Evolutionary conservation across 2,888 invertebrate genomes (phyloP).

Genomic region (Mythimna pallens): DNA sequence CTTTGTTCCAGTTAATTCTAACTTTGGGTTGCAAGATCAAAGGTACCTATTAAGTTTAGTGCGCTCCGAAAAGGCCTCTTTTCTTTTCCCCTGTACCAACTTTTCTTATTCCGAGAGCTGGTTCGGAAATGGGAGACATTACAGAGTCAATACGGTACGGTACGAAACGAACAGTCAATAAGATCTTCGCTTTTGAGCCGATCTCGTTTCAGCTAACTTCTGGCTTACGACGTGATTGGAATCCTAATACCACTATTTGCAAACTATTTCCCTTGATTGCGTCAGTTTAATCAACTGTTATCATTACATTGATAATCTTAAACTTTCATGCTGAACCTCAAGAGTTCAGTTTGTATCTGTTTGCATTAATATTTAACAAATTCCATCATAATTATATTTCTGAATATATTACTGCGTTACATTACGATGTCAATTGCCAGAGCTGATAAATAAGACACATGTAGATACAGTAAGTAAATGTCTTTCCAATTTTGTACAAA

Average conservation of each 20-base stretch:
- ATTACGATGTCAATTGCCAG: conserved; percentile 55
- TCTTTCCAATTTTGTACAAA: conserved; percentile 63
- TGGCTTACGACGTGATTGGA: conserved; percentile 77
- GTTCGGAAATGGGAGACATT: conserved; percentile 89
- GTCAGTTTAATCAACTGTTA: conserved; percentile 77
- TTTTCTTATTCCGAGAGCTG: conserved; percentile 88
- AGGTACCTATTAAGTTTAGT: conserved; percentile 85
- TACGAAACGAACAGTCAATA: conserved; percentile 85
- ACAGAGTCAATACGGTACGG: conserved; percentile 85
- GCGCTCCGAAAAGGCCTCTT: conserved; percentile 82
- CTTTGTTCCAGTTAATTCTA: conserved; percentile 85
- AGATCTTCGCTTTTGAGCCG: conserved; percentile 81
- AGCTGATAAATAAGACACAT: conserved; percentile 58
- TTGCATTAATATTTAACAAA: conserved; percentile 39
- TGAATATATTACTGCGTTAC: conserved; percentile 32
- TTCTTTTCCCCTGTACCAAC: conserved; percentile 84
- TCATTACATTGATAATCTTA: conserved; percentile 65
- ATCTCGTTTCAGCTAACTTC: conserved; percentile 82
- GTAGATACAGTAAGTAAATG: conserved; percentile 56
- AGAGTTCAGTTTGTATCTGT: conserved; percentile 17
- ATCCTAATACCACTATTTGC: conserved; percentile 72
- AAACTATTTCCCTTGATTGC: conserved; percentile 70
- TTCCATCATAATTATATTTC: conserved; percentile 37
- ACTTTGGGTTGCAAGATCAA: conserved; percentile 87
- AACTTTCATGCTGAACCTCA: conserved; percentile 39